Evolutionary conservation across 2,113 vertebrate species (phyloP).

Genomic region (Sander vitreus): DNA sequence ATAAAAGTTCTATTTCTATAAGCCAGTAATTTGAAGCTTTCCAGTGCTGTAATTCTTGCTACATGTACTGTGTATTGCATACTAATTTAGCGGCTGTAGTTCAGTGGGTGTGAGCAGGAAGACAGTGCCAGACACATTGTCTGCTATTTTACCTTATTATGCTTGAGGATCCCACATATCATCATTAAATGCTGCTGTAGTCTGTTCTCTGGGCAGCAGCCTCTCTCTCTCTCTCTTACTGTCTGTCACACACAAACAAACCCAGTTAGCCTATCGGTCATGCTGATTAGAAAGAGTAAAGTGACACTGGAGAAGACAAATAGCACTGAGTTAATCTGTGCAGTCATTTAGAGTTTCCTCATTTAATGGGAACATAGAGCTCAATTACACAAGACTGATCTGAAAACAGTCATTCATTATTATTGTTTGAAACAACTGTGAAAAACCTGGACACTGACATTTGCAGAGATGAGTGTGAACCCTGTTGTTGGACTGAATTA

Average conservation of each 20-base stretch:
- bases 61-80: not conserved
- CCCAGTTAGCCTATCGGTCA: slow-evolving; percentile 51
- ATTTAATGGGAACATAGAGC: slow-evolving; percentile 28
- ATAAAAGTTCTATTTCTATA: not conserved
- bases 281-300: slow-evolving; percentile 52
- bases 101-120: slow-evolving; percentile 27
- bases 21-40: not conserved
- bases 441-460: not conserved
- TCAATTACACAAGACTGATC: slow-evolving; percentile 27
- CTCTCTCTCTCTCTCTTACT: not conserved
- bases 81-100: not conserved
- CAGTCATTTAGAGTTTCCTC: slow-evolving; percentile 50
- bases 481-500: not conserved
- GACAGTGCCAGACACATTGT: slow-evolving; percentile 27
- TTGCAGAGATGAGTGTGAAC: not conserved
- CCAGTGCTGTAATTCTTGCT: not conserved
- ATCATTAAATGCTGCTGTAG: slow-evolving; percentile 45
- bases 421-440: not conserved
- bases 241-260: slow-evolving; percentile 48
- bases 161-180: slow-evolving; percentile 41
- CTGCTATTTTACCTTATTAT: slow-evolving; percentile 30
- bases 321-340: slow-evolving; percentile 16
- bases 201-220: slow-evolving; percentile 4
- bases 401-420: not conserved
- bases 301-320: slow-evolving; percentile 65